Base-by-base conservation (phyloP, 2,113 vertebrate genomes). In the Pithys albifrons region DNA sequence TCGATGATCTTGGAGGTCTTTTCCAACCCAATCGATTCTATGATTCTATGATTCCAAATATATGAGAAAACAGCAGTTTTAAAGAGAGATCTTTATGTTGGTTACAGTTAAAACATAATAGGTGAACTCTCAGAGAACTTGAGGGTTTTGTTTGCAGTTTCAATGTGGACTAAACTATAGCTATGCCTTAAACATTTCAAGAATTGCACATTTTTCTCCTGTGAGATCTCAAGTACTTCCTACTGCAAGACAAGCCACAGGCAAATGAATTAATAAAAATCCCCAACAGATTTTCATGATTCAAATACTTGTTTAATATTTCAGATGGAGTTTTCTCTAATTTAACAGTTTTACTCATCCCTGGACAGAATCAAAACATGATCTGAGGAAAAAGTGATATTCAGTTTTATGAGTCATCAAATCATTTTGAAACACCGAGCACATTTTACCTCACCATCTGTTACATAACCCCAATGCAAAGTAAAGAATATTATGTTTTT, bases 401-500 rank as follows among this genome's bases (percentile, higher is more conserved):
- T 96, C 84, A 69, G 57, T 77, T 95, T 89, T 91, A 93, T 92
- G 85, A 96, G 74, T 74, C 89, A 96, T 65, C 80, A 71, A 96
- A 89, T 93, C 31, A 85, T 88, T 91, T 79, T 73, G 91, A 94
- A 96, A 86, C 51, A 93, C 24, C 0, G 0, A 93, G 79, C 1
- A 12, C 45, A 65, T 81, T 95, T 88, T 65, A 85, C 52, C 45
- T 94, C 67, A 72, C 84, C 95, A 96, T 96, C 92, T 97, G 92
- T 95, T 96, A 94, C 64, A 84, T 81, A 97, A 96, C 69, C 80
- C 87, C 54, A 48, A 89, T 48, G 51, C 69, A 91, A 95, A 95
- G 54, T 76, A 94, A 91, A 96, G 95, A 94, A 85, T 88, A 73
- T 52, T 91, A 76, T 23, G 28, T 5, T 91, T 97, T 86, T 96